Evolutionary conservation across 2,888 invertebrate species (phyloP), one percentile per base, ranked within the genome.

Genomic region (Scaptomyza reducta): DNA sequence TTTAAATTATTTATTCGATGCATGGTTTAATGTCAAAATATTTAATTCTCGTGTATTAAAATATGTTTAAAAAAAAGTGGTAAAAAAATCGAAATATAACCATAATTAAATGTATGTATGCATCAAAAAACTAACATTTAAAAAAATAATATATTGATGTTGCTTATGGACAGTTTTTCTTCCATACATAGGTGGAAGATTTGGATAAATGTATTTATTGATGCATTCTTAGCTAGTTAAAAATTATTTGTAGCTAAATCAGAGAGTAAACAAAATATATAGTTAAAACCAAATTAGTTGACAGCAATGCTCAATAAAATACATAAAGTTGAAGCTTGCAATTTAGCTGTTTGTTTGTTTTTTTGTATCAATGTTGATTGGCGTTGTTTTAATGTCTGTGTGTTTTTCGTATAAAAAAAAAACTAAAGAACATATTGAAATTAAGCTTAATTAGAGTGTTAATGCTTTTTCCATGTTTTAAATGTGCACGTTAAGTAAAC

Each of bases 141-240:
- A n/a, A n/a, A n/a, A 58, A 33, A 18, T 71, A 74, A 64, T 69
- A 76, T 65, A 82, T 77, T 63, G 66, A 79, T 59, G 74, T 86
- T 73, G 78, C 85, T 85, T 80, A 81, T 88, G 88, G 88, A 89
- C 78, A 88, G 87, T 88, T 88, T 88, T 88, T 88, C 87, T 89
- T 88, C 87, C 87, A 88, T 85, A 81, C 58, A 51, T 45, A 57
- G 66, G 49, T 33, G 49, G 51, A 55, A 61, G 65, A 79, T 70
- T 75, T 65, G 61, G 58, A 83, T 76, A 76, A 83, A 83, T 83
- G 87, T 83, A 76, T 83, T 83, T 83, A 86, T 83, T 83, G 87
- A 83, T 83, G 82, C 82, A 83, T 83, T 78, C 73, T 78, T 83
- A 83, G 82, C 78, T 83, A 86, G 82, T 64, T 41, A 40, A 70